Conservation (phyloP, 2,797 vertebrate genomes). For the Sebastes trivittatus region DNA sequence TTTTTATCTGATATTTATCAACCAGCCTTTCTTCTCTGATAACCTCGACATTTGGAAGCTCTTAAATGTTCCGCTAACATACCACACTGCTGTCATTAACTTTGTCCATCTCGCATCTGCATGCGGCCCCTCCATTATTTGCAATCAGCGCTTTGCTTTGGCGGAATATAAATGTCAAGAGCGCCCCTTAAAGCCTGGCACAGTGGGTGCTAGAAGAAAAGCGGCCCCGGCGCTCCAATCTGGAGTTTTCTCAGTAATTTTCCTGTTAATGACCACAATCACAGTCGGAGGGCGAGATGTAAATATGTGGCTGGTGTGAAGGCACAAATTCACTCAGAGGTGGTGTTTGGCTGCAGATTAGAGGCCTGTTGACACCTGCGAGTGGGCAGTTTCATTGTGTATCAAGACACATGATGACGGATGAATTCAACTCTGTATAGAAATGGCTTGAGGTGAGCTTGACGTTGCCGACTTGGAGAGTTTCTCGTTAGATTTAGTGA, state of each 20-base stretch:
- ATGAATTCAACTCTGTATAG: not conserved
- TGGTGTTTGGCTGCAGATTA: not conserved
- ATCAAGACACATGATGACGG: not conserved
- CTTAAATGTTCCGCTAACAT: not conserved
- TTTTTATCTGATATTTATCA: conserved; percentile 41
- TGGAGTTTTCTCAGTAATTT: conserved; percentile 35
- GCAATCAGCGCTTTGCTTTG: conserved; percentile 51
- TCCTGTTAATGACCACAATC: conserved; percentile 36
- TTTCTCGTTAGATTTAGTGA: too few relatives aligned
- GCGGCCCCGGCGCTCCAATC: not conserved
- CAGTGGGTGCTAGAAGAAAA: conserved; percentile 39
- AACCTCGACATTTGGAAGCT: conserved; percentile 42
- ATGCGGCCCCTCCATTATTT: conserved; percentile 45
- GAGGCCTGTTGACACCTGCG: conserved; percentile 6
- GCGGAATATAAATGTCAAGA: conserved; percentile 69
- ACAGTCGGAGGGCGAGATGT: not conserved
- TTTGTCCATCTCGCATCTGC: conserved; percentile 35
- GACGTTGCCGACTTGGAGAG: not conserved
- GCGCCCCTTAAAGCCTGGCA: conserved; percentile 26
- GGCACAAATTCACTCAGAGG: not conserved
- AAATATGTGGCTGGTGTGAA: conserved; percentile 14
- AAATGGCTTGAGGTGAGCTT: not conserved
- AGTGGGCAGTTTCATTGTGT: conserved; percentile 5
- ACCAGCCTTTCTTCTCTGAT: conserved; percentile 38
- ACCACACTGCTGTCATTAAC: conserved; percentile 40